Conservation (phyloP, 1,140 invertebrate genomes). For the Calliopsis andreniformis region DNA sequence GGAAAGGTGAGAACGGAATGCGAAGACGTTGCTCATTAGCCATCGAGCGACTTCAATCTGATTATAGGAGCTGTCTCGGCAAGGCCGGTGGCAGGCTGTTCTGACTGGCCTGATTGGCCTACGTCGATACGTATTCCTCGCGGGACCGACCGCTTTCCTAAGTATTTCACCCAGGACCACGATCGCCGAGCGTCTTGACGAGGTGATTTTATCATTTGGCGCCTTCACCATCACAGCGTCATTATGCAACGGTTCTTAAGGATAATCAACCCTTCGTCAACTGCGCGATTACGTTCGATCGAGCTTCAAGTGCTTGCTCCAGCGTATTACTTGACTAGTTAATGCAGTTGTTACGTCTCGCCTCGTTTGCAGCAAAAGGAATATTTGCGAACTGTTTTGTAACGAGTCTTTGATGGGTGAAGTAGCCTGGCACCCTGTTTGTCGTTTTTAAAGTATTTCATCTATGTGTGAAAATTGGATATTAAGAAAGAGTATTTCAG, state of each 20-base stretch:
- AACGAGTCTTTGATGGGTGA: neutral
- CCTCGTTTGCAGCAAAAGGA: neutral
- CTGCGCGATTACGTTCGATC: constrained; percentile 10
- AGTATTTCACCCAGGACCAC: constrained; percentile 50
- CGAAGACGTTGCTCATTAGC: constrained; percentile 71
- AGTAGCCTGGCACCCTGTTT: too few relatives aligned
- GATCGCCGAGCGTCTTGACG: constrained; percentile 10
- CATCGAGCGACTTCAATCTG: constrained; percentile 70
- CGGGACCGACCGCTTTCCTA: constrained; percentile 35
- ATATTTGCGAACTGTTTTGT: neutral
- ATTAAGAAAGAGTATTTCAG: too few relatives aligned
- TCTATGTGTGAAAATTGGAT: too few relatives aligned
- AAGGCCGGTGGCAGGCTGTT: constrained; percentile 53
- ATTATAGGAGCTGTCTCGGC: constrained; percentile 59
- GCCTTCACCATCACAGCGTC: constrained; percentile 19
- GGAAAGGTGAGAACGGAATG: constrained; percentile 69
- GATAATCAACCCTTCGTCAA: constrained; percentile 14
- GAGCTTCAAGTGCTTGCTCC: constrained; percentile 15
- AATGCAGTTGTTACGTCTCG: constrained; percentile 11
- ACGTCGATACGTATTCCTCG: constrained; percentile 44
- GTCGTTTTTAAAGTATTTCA: too few relatives aligned
- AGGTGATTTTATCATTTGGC: constrained; percentile 65
- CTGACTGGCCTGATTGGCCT: constrained; percentile 45
- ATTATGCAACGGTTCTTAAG: constrained; percentile 19
- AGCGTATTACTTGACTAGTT: constrained; percentile 11